phyloP scores from a whole-genome alignment of 2,888 invertebrate species.

The Pedicia rivosa region DNA sequence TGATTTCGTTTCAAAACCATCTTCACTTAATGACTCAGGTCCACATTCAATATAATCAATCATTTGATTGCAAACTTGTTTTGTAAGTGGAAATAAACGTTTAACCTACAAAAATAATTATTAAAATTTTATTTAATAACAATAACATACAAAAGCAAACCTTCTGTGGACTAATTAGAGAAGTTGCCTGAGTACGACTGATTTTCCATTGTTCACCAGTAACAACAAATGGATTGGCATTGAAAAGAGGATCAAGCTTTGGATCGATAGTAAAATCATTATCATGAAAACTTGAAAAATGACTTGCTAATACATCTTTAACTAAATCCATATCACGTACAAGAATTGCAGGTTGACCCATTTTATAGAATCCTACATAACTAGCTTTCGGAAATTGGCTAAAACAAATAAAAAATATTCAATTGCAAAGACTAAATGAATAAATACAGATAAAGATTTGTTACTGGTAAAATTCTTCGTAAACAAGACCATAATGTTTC shows the following conservation, averaged over 20 bases:
- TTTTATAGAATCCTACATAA: constrained; percentile 12
- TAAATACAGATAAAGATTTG: not conserved
- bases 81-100: not conserved
- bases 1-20: not conserved
- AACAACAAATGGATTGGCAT: constrained; percentile 5
- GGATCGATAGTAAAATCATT: constrained; percentile 7
- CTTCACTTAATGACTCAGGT: not conserved
- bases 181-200: constrained; percentile 1
- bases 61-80: not conserved
- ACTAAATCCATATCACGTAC: constrained; percentile 10
- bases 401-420: not conserved
- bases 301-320: constrained; percentile 8
- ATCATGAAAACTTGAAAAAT: constrained; percentile 9
- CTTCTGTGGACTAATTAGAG: not conserved
- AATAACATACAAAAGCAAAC: not conserved
- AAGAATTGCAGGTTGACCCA: constrained; percentile 10
- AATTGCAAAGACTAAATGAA: not conserved
- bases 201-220: constrained; percentile 8
- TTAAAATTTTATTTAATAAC: not conserved
- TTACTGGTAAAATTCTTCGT: not conserved
- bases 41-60: not conserved
- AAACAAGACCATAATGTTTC: not conserved
- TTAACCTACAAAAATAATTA: not conserved
- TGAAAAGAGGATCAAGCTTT: constrained; percentile 8
- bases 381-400: constrained; percentile 10